Conservation (phyloP, 2,113 vertebrate species). For the Platysternon megacephalum region DNA sequence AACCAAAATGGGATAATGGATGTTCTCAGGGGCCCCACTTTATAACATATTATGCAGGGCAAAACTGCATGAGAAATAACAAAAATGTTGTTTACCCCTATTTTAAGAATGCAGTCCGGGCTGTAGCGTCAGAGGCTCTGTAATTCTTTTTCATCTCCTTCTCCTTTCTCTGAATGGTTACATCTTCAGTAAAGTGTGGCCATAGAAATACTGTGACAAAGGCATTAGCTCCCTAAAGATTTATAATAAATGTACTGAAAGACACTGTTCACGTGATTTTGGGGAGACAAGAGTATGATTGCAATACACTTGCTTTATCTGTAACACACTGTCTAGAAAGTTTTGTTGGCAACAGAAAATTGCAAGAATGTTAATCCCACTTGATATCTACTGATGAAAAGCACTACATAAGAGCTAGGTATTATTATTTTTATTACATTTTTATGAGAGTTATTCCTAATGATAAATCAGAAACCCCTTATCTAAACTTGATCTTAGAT, state of each 20-base stretch:
- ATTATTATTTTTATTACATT: not conserved
- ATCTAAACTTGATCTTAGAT: slow-evolving; percentile 12
- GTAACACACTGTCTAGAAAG: slow-evolving; percentile 41
- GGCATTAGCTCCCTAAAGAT: slow-evolving; percentile 43
- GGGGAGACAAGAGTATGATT: slow-evolving; percentile 23
- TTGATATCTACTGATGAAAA: not conserved
- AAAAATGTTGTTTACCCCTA: slow-evolving; percentile 60
- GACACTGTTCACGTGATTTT: slow-evolving; percentile 37
- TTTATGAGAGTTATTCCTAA: slow-evolving; percentile 50
- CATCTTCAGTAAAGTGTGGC: slow-evolving; percentile 1
- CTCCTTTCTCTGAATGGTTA: slow-evolving; percentile 19
- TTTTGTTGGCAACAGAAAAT: slow-evolving; percentile 47
- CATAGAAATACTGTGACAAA: slow-evolving; percentile 42
- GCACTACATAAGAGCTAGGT: not conserved
- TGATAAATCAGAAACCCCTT: slow-evolving; percentile 18
- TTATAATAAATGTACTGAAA: slow-evolving; percentile 44
- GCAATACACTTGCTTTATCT: slow-evolving; percentile 9
- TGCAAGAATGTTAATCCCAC: not conserved
- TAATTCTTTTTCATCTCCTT: slow-evolving; percentile 48
- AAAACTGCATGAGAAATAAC: slow-evolving; percentile 63
- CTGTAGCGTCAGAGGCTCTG: slow-evolving; percentile 43
- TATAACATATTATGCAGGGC: slow-evolving; percentile 70
- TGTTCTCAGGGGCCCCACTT: slow-evolving; percentile 78
- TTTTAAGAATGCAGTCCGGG: slow-evolving; percentile 65
- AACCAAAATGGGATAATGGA: slow-evolving; percentile 83